Evolutionary conservation across 2,888 invertebrate species (phyloP), one percentile per base, ranked within the genome.

Genomic region (Metalampra italica): DNA sequence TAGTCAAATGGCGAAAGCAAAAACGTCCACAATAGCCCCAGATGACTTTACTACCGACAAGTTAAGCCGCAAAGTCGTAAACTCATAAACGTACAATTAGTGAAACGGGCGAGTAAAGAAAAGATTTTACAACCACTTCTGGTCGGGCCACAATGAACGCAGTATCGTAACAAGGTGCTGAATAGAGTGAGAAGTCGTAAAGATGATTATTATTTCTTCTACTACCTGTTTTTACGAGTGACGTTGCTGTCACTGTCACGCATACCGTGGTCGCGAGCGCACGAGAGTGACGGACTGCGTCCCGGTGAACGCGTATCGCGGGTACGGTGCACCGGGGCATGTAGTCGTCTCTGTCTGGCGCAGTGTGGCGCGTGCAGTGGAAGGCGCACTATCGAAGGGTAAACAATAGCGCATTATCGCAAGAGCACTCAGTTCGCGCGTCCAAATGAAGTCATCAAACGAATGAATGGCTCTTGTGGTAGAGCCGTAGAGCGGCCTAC

Each of bases 141-240:
- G 78, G 76, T 76, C 82, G 85, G 80, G 75, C 79, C 77, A 89
- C 89, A 89, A 89, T 88, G 87, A 88, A 85, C 86, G 81, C 85
- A 87, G 82, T 87, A 88, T 87, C 87, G 87, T 89, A 88, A 89
- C 88, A 89, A 90, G 88, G 88, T 88, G 89, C 89, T 87, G 88
- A 90, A 90, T 90, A 90, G 90, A 90, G 90, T 90, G 90, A 90
- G 90, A 90, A 90, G 88, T 89, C 88, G 81, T 90, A 90, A 90
- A 90, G 87, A 88, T 90, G 89, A 90, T 90, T 89, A 90, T 90
- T 90, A 90, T 90, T 89, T 90, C 90, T 87, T 88, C 89, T 89
- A 90, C 90, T 90, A 90, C 90, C 90, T 90, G 90, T 90, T 90
- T 89, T 89, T 90, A 87, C 85, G 88, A 83, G 78, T 71, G 68